A percentile compares a stretch with the other conserved stretches of the same genome.
Conservation (phyloP, 2,113 vertebrate species). For the Labrus mixtus region DNA sequence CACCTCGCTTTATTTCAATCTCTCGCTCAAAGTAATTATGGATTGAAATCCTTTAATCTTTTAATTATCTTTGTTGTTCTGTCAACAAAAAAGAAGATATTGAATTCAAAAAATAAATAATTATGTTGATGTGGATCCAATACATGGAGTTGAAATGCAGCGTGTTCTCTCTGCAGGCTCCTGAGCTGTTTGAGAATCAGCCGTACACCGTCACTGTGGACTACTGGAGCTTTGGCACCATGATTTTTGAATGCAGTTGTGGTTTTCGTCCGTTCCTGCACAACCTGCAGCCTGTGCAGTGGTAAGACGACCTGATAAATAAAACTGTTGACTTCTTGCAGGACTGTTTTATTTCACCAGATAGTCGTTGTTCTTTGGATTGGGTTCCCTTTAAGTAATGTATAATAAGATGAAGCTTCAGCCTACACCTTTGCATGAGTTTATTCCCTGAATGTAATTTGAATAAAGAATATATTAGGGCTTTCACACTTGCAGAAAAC, state of each 20-base stretch:
- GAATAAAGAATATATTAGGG: no score
- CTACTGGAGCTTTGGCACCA: constrained; percentile 98
- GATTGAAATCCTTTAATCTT: neutral
- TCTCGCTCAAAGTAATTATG: neutral
- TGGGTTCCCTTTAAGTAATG: no score
- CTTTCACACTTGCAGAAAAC: no score
- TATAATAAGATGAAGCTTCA: no score
- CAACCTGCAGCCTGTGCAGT: constrained; percentile 96
- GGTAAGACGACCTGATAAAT: constrained; percentile 80
- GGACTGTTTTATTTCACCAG: neutral
- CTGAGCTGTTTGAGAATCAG: constrained; percentile 97
- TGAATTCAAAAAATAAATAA: neutral
- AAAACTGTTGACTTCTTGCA: neutral
- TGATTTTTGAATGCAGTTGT: constrained; percentile 97
- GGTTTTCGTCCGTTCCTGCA: constrained; percentile 97
- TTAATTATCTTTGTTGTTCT: neutral
- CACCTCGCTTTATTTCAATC: neutral
- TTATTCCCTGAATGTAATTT: no score
- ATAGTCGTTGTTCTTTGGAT: no score
- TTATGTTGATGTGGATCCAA: neutral
- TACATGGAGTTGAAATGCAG: neutral
- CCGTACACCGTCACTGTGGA: constrained; percentile 96
- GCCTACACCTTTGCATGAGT: no score
- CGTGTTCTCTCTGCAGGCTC: constrained; percentile 85
- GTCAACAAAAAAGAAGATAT: neutral